Evolutionary conservation across 2,888 invertebrate genomes (phyloP), one percentile per base, ranked within the genome.

Genomic region (Cetonia aurata): DNA sequence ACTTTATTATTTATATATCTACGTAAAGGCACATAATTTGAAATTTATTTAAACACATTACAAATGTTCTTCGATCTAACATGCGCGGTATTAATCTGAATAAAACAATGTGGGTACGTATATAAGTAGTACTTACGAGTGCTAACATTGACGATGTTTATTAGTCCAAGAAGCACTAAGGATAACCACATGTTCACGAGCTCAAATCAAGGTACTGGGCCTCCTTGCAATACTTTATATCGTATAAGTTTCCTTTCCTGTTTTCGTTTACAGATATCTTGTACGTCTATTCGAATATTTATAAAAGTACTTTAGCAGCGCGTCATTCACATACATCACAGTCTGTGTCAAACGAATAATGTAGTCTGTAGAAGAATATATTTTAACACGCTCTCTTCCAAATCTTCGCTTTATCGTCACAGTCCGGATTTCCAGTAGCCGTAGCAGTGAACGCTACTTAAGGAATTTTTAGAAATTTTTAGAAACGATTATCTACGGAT

Each of bases 401-500:
- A 42, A 57, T 57, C 57, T 57, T 17, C 42, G 57, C 42, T n/a
- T 57, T 2, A 57, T 37, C 57, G 42, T 42, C 57, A 17, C 19
- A 12, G 57, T 42, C 17, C 42, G 57, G 57, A 57, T 57, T 57
- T 41, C 19, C 42, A 4, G 17, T 19, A 19, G 57, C 41, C 17
- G 6, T 10, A 44, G 15, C 42, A 9, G 15, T 57, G 6, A 9
- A 19, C 19, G 19, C 1, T 8, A 15, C 9, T 6, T 37, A 37
- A 37, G 8, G 42, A 15, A 41, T 15, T 31, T 48, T 48, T 48
- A n/a, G 8, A 13, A 48, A 48, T 17, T 48, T 4, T 4, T 6
- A 4, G n/a, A n/a, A n/a, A 15, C 6, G 13, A 55, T 55, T 55
- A 33, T 9, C 13, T 13, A 55, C 33, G 37, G 37, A 37, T 37